Percentiles rank a stretch among this genome's conserved stretches.
phyloP scores from a whole-genome alignment of 2,797 vertebrate genomes.

The Alectoris magna region DNA sequence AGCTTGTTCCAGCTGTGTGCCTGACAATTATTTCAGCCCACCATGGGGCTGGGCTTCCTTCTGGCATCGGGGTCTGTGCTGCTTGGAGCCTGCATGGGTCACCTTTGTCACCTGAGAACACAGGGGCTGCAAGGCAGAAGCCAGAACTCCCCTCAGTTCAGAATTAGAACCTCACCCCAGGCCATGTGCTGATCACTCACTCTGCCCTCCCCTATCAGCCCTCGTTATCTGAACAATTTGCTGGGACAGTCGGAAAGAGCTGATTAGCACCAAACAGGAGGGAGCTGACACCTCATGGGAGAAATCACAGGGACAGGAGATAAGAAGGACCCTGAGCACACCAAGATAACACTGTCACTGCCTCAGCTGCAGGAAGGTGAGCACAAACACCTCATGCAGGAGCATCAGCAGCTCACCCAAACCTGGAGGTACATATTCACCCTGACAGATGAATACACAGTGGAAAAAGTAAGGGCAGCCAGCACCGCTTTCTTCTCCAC shows the following conservation, averaged over 20 bases:
- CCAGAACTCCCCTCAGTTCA: not conserved
- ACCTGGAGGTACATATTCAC: not conserved
- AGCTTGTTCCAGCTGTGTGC: not conserved
- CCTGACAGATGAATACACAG: not conserved
- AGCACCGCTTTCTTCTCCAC: not conserved
- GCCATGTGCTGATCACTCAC: not conserved
- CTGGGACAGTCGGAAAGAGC: not conserved
- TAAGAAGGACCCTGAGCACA: not conserved
- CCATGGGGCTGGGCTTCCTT: not conserved
- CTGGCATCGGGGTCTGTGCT: not conserved
- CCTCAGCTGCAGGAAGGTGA: not conserved
- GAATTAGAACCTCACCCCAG: not conserved
- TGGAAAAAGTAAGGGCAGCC: not conserved
- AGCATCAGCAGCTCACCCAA: fast-evolving
- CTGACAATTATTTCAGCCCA: not conserved
- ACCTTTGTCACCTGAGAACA: not conserved
- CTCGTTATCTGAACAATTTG: not conserved
- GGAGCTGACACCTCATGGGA: not conserved
- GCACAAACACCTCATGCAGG: fast-evolving
- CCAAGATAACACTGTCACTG: not conserved
- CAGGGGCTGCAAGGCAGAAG: not conserved
- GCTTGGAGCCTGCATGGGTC: not conserved
- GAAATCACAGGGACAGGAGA: not conserved
- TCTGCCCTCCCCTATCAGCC: not conserved
- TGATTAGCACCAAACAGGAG: not conserved